Base-by-base conservation (phyloP, 2,888 invertebrate species). In the Anarsia innoxiella region DNA sequence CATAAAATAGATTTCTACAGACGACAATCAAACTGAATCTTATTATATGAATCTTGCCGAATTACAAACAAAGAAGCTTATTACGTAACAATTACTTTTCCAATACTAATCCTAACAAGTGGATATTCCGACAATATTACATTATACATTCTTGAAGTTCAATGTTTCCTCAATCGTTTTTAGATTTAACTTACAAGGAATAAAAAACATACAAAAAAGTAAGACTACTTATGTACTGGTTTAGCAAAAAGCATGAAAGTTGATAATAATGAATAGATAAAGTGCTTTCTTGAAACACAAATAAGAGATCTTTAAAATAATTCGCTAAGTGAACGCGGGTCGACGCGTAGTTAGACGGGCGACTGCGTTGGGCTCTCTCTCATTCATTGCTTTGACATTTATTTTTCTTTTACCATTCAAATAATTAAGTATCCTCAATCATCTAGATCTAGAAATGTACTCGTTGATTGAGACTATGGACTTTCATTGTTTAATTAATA, bases 231-330 rank as follows among this genome's bases (percentile, higher is more conserved):
- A 15, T 13, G 5, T 25, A 12, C 12, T 9, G 23, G 19, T 14
- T 33, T 15, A 15, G 10, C 23, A 23, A 34, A 27, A 28, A 35
- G 35, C 13, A 5, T 35, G 35, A 28, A 35, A 12, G 16, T 15
- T 28, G 15, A 28, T 28, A 35, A 15, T 12, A 33, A 41, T 31
- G 23, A 32, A 41, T 5, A 16, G 28, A 23, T 29, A 19, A 3
- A 33, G 29, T 13, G 6, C 27, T 31, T 31, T 40, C 36, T 43
- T 35, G 49, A 50, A 50, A 57, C 43, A 56, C 46, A 45, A 42
- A 52, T n/a, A 44, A 51, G 78, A 79, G 77, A 79, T 78, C 78
- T 74, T 69, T 59, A 59, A 58, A 60, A 67, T 56, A 71, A 65
- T 66, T 67, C 53, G 63, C 73, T 70, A 75, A 68, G 54, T 68